Percentiles rank a stretch among this genome's conserved stretches.
These are phyloP conservation scores for Myiothlypis coronata DNA, from an alignment of 2,797 vertebrate genomes.

Conservation along the genomic window DNA sequence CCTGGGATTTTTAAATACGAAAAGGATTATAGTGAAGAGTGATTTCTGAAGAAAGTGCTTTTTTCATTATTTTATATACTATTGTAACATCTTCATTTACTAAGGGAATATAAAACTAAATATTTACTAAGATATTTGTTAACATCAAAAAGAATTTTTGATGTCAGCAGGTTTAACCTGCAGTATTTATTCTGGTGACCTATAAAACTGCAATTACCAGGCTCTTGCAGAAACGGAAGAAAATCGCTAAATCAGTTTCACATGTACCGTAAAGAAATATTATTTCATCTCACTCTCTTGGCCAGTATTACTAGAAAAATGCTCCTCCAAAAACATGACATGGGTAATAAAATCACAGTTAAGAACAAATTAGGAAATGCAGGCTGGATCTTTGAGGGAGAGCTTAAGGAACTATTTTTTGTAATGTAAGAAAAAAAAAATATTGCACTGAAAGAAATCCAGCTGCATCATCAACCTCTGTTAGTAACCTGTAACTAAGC, in stretches of 20 bases:
- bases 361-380: constrained; percentile 16
- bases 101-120: not conserved
- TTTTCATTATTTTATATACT: not conserved
- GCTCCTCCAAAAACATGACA: not conserved
- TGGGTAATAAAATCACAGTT: constrained; percentile 4
- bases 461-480: not conserved
- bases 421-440: not conserved
- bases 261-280: not conserved
- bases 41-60: not conserved
- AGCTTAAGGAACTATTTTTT: not conserved
- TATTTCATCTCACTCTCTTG: constrained; percentile 39
- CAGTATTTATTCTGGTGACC: not conserved
- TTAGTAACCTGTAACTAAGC: not conserved
- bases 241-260: constrained; percentile 34
- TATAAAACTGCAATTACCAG: not conserved
- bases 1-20: not conserved
- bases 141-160: not conserved
- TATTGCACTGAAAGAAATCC: not conserved
- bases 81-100: not conserved
- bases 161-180: not conserved
- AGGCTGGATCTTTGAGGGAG: not conserved
- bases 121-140: not conserved
- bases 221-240: not conserved
- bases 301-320: not conserved
- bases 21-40: not conserved